Conservation (phyloP, 2,797 vertebrate species). For the Cossypha polioptera region DNA sequence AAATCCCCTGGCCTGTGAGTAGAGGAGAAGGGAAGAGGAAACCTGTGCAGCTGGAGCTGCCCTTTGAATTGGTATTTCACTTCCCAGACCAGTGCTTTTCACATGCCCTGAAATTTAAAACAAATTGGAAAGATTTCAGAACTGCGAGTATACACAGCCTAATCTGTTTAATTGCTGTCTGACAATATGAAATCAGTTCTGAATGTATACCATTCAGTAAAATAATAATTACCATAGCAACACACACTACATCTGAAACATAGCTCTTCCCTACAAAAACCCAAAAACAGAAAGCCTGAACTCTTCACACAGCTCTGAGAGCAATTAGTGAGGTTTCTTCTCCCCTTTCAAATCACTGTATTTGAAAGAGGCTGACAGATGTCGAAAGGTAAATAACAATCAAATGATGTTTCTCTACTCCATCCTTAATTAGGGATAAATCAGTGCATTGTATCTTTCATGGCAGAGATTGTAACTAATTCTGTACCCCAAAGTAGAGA, state of each 20-base stretch:
- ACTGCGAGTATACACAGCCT: slow-evolving; percentile 40
- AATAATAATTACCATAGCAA: slow-evolving; percentile 77
- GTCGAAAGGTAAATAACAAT: slow-evolving; percentile 62
- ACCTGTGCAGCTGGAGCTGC: background rate
- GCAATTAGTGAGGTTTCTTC: slow-evolving; percentile 58
- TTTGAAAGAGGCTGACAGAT: slow-evolving; percentile 47
- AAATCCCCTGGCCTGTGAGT: background rate
- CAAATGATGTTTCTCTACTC: slow-evolving; percentile 13
- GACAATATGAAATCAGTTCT: slow-evolving; percentile 68
- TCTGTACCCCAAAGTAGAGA: background rate
- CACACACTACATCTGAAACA: slow-evolving; percentile 58
- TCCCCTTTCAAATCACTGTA: slow-evolving; percentile 37
- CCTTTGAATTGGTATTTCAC: background rate
- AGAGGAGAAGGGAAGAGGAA: background rate
- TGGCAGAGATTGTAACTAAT: background rate
- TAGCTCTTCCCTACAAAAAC: slow-evolving; percentile 40
- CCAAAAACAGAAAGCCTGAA: slow-evolving; percentile 45
- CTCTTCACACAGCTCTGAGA: slow-evolving; percentile 45
- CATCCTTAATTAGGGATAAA: slow-evolving; percentile 38
- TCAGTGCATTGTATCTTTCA: slow-evolving; percentile 14
- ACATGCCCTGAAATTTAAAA: slow-evolving; percentile 27
- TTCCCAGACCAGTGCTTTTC: background rate
- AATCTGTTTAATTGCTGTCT: slow-evolving; percentile 70
- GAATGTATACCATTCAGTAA: slow-evolving; percentile 67
- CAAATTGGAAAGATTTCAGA: slow-evolving; percentile 34